A percentile compares a stretch with the other conserved stretches of the same genome.
Conservation (phyloP, 2,888 invertebrate species). For the Epicampocera succincta region DNA sequence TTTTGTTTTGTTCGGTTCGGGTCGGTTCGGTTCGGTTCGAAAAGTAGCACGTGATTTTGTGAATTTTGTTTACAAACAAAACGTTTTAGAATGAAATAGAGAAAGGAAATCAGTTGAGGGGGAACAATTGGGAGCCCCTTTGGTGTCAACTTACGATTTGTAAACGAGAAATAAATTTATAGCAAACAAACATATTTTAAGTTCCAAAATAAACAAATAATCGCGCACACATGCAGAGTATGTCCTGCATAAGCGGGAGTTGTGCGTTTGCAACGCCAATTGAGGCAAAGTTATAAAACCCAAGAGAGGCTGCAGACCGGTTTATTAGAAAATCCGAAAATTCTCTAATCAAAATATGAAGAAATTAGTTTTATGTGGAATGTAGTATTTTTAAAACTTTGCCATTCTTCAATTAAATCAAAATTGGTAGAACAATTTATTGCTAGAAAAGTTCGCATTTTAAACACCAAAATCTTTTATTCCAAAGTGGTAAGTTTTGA, state of each 20-base stretch:
- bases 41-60: conserved; percentile 51
- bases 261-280: background rate
- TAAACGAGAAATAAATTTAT: background rate
- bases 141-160: conserved; percentile 48
- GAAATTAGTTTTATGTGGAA: no score
- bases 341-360: no score
- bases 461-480: no score
- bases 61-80: conserved; percentile 63
- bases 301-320: background rate
- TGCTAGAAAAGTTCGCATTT: no score
- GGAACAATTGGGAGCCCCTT: conserved; percentile 28
- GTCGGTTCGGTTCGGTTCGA: conserved; percentile 14
- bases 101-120: background rate
- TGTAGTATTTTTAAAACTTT: no score
- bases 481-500: no score
- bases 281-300: background rate
- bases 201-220: background rate
- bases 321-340: no score
- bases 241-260: conserved; percentile 14
- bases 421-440: no score
- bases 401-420: no score
- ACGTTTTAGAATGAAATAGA: background rate
- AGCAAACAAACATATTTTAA: background rate
- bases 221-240: no score
- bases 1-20: conserved; percentile 22